These are phyloP conservation scores for Macrotis lagotis DNA, from an alignment of 2,113 vertebrate species.

Conservation along the genomic window DNA sequence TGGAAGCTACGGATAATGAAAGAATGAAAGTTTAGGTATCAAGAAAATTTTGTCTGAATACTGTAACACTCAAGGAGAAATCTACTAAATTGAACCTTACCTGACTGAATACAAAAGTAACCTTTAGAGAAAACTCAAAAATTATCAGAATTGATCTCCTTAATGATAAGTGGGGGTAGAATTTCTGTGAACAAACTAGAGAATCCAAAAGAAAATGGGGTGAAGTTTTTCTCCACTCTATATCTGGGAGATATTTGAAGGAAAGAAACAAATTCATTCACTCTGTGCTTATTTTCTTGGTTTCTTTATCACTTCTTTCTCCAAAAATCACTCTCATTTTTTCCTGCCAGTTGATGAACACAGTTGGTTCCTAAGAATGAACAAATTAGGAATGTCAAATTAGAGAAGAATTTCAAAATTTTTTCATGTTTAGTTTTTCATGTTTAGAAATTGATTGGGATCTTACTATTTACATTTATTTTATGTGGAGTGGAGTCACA, in stretches of 20 bases:
- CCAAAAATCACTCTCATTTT: background rate
- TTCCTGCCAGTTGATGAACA: slow-evolving; percentile 1
- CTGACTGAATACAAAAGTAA: background rate
- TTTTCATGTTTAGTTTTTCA: no score
- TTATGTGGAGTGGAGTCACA: background rate
- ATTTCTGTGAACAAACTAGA: background rate
- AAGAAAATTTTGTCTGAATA: background rate
- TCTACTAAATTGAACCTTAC: background rate
- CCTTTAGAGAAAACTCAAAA: background rate
- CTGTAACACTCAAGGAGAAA: background rate
- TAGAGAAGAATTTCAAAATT: background rate
- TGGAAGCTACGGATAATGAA: background rate
- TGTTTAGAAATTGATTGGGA: background rate
- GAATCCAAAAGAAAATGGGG: background rate
- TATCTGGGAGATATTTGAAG: background rate
- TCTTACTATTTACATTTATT: background rate
- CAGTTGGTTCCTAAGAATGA: background rate
- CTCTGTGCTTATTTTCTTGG: background rate
- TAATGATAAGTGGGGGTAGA: background rate
- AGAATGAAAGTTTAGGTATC: background rate
- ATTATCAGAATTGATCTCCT: background rate
- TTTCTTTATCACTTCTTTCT: slow-evolving; percentile 2
- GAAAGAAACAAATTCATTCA: background rate
- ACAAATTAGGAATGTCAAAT: no score
- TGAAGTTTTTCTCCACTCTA: background rate